A percentile compares a stretch with the other conserved stretches of the same genome.
Conservation (phyloP, 2,113 vertebrate genomes). For the Eleginops maclovinus region DNA sequence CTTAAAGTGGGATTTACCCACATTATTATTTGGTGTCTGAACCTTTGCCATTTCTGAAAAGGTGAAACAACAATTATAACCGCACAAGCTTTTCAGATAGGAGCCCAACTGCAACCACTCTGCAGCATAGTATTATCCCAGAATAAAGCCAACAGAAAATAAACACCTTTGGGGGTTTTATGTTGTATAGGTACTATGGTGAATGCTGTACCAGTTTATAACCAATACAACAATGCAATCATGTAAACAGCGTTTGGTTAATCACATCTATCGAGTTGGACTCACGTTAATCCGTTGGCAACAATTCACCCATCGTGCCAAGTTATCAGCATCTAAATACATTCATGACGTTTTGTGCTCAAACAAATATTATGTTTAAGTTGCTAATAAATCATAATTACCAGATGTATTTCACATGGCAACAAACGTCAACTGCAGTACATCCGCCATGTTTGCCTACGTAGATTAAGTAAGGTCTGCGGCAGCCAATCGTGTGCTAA, state of each 20-base stretch:
- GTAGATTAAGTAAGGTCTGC: neutral
- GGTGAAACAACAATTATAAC: neutral
- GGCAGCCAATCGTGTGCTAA: neutral
- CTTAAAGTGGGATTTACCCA: neutral
- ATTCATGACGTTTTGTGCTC: rapidly evolving
- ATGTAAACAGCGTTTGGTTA: conserved; percentile 15
- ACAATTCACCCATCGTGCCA: rapidly evolving
- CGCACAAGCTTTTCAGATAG: neutral
- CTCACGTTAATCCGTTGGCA: neutral
- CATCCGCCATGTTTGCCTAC: conserved; percentile 57
- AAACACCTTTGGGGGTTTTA: neutral
- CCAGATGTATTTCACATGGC: conserved; percentile 38
- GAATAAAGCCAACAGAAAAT: neutral
- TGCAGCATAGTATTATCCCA: too few relatives aligned
- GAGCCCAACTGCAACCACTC: neutral
- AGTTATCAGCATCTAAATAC: too few relatives aligned
- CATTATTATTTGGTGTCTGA: neutral
- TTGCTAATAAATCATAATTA: neutral
- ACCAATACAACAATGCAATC: neutral
- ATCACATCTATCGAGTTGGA: neutral
- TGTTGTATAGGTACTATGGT: rapidly evolving
- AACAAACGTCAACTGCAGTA: neutral
- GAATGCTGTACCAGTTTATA: neutral
- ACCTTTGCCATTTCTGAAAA: conserved; percentile 47
- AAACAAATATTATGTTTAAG: neutral